A percentile compares a stretch with the other conserved stretches of the same genome.
Evolutionary conservation across 2,888 invertebrate genomes (phyloP).

Genomic region (Tholera decimalis): DNA sequence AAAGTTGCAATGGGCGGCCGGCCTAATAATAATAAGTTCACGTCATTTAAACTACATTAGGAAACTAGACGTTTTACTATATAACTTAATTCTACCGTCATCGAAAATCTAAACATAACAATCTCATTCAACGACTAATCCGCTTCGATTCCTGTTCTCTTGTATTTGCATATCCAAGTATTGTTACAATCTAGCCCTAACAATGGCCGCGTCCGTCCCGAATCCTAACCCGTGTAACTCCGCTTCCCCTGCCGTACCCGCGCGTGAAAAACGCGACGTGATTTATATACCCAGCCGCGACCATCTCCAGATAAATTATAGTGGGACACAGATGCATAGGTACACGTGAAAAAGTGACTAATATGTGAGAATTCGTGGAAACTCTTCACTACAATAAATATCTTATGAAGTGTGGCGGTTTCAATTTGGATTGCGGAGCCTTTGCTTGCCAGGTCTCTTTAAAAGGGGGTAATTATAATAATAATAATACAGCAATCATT

Average conservation of each 20-base stretch:
- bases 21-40: too few species aligned
- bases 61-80: not conserved
- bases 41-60: too few species aligned
- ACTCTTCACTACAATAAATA: constrained; percentile 6
- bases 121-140: not conserved
- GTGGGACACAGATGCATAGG: constrained; percentile 77
- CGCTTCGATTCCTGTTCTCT: not conserved
- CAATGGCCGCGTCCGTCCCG: constrained; percentile 29
- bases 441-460: too few species aligned
- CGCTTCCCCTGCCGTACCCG: constrained; percentile 66
- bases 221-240: constrained; percentile 59
- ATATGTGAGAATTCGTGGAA: constrained; percentile 58
- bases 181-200: constrained; percentile 23
- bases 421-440: too few species aligned
- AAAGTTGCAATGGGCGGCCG: too few species aligned
- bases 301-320: constrained; percentile 86
- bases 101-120: not conserved
- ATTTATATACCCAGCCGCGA: constrained; percentile 83
- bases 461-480: too few species aligned
- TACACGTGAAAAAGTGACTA: constrained; percentile 81
- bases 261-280: constrained; percentile 81
- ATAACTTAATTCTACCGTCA: not conserved
- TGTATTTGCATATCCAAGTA: constrained; percentile 8
- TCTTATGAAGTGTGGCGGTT: constrained; percentile 1
- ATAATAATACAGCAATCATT: too few species aligned